Conservation (phyloP, 2,113 vertebrate genomes). For the Corythoichthys intestinalis region DNA sequence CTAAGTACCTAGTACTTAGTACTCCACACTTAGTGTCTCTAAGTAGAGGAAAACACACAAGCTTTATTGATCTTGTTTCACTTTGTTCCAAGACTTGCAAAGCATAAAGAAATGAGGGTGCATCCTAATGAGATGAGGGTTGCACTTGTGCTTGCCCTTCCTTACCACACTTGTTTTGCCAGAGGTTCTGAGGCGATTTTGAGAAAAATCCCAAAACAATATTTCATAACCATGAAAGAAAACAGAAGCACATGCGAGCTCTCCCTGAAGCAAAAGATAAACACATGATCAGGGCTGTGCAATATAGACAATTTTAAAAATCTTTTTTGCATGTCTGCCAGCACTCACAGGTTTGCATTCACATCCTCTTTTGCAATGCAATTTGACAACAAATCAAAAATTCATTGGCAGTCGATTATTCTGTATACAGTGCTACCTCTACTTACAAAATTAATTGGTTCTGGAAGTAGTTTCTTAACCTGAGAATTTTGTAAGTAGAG, state of each 20-base stretch:
- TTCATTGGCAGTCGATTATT: no score
- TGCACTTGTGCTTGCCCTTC: constrained; percentile 14
- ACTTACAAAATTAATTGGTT: no score
- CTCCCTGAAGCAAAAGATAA: background rate
- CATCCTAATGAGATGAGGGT: constrained; percentile 39
- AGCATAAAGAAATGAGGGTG: constrained; percentile 28
- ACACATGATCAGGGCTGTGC: no score
- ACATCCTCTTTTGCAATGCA: no score
- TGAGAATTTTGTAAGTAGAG: no score
- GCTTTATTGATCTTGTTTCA: constrained; percentile 37
- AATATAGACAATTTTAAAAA: no score
- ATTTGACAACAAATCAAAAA: no score
- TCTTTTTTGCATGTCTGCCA: no score
- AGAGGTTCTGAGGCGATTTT: constrained; percentile 8
- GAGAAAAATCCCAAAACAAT: constrained; percentile 34
- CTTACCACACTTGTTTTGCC: constrained; percentile 36
- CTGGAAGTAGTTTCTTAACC: no score
- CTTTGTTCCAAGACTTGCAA: constrained; percentile 25
- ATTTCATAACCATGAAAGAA: constrained; percentile 31
- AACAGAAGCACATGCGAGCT: constrained; percentile 6
- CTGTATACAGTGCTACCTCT: no score
- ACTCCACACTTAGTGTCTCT: background rate
- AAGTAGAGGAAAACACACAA: constrained; percentile 21
- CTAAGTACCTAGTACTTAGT: no score
- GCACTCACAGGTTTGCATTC: no score